Evolutionary conservation across 2,113 vertebrate genomes (phyloP).

Genomic region (Ptilonorhynchus violaceus): DNA sequence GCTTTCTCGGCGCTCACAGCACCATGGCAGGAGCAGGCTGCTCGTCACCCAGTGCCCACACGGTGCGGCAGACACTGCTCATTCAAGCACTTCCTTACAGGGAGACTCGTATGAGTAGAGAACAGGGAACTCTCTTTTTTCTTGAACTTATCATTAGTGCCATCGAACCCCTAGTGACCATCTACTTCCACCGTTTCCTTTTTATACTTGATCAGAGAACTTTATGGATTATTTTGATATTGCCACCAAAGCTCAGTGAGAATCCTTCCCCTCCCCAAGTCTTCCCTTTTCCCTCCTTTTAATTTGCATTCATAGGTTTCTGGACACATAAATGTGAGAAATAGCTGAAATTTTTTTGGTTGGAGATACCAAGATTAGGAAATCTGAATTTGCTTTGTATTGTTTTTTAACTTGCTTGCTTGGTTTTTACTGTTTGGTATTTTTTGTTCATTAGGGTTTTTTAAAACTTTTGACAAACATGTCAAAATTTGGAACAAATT

Average conservation of each 20-base stretch:
- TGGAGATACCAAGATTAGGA: neutral
- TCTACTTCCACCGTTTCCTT: neutral
- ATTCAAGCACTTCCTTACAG: neutral
- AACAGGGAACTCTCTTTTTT: neutral
- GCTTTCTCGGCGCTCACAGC: neutral
- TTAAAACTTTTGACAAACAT: neutral
- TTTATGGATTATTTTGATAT: neutral
- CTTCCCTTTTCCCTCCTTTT: neutral
- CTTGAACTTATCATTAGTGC: neutral
- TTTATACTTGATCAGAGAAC: neutral
- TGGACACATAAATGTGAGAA: neutral
- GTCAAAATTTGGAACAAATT: neutral
- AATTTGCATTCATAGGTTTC: neutral
- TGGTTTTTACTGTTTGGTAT: neutral
- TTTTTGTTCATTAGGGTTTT: neutral
- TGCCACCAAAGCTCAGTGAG: neutral
- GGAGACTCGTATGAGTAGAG: neutral
- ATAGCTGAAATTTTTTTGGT: neutral
- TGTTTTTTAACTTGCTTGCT: neutral
- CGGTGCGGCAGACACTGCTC: fast-evolving
- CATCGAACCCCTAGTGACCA: fast-evolving
- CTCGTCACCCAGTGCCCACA: fast-evolving
- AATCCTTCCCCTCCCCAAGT: neutral
- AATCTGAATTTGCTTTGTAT: neutral
- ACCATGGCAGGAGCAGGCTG: neutral